These are phyloP conservation scores for Melinaea menophilus DNA, from an alignment of 2,888 invertebrate genomes.

Conservation along the genomic window DNA sequence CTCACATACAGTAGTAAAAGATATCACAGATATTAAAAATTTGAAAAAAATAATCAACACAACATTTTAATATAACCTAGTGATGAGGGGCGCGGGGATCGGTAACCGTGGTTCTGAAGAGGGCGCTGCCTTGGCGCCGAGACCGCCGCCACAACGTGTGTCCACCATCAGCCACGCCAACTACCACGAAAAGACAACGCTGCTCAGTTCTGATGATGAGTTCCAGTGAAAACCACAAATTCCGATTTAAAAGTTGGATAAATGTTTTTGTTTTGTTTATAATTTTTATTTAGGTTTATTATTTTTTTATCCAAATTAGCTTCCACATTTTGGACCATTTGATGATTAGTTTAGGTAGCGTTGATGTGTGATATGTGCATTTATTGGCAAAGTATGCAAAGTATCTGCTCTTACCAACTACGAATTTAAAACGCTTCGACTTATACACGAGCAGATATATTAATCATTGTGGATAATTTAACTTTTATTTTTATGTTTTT, in stretches of 20 bases:
- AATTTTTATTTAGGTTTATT: neutral
- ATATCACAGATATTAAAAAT: too few species aligned
- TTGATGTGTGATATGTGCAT: constrained; percentile 1
- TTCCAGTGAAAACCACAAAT: constrained; percentile 80
- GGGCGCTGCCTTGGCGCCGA: constrained; percentile 75
- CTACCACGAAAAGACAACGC: constrained; percentile 97
- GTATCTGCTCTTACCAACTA: constrained; percentile 2
- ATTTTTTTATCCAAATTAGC: too few species aligned
- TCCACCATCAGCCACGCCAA: constrained; percentile 86
- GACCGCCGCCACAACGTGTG: constrained; percentile 83
- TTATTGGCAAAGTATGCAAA: neutral
- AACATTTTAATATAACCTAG: constrained; percentile 36
- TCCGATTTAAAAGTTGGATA: neutral
- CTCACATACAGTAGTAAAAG: too few species aligned
- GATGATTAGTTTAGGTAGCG: neutral
- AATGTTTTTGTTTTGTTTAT: neutral
- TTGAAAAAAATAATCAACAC: too few species aligned
- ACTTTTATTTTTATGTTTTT: neutral
- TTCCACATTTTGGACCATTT: too few species aligned
- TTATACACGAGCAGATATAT: neutral
- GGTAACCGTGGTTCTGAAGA: constrained; percentile 61
- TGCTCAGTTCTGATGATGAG: constrained; percentile 97
- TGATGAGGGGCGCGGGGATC: constrained; percentile 62
- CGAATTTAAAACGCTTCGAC: neutral
- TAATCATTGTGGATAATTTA: neutral